Percentiles rank a stretch among this genome's conserved stretches.
phyloP scores from a whole-genome alignment of 2,797 vertebrate genomes.

The Schizopygopsis malacanthus region DNA sequence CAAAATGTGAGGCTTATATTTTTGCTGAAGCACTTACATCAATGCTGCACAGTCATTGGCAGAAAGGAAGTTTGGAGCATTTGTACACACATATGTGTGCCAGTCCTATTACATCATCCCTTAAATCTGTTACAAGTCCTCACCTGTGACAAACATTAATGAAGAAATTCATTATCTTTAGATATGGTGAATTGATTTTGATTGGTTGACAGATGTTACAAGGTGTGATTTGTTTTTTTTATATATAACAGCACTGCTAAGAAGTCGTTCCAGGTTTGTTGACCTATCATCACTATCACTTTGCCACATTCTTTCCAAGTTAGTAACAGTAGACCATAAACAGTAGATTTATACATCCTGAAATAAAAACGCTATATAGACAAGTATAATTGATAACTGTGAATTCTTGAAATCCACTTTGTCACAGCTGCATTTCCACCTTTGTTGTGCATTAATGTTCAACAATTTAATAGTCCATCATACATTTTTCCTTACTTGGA shows the following conservation, averaged over 20 bases:
- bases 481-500: not conserved
- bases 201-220: not conserved
- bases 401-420: not conserved
- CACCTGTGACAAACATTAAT: not conserved
- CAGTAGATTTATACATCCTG: not conserved
- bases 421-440: not conserved
- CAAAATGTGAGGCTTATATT: not conserved
- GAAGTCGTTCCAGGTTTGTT: conserved; percentile 14
- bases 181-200: not conserved
- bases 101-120: not conserved
- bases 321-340: not conserved
- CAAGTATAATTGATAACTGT: not conserved
- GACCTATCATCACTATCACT: not conserved
- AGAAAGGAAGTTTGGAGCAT: not conserved
- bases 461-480: not conserved
- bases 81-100: conserved; percentile 8
- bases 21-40: not conserved
- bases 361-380: not conserved
- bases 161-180: not conserved
- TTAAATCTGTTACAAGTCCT: not conserved
- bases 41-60: not conserved
- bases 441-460: not conserved
- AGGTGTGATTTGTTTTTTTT: not conserved
- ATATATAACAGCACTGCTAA: not conserved
- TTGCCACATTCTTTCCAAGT: conserved; percentile 1